Evolutionary conservation across 2,888 invertebrate species (phyloP), one percentile per base, ranked within the genome.

Genomic region (Dasypolia templi): DNA sequence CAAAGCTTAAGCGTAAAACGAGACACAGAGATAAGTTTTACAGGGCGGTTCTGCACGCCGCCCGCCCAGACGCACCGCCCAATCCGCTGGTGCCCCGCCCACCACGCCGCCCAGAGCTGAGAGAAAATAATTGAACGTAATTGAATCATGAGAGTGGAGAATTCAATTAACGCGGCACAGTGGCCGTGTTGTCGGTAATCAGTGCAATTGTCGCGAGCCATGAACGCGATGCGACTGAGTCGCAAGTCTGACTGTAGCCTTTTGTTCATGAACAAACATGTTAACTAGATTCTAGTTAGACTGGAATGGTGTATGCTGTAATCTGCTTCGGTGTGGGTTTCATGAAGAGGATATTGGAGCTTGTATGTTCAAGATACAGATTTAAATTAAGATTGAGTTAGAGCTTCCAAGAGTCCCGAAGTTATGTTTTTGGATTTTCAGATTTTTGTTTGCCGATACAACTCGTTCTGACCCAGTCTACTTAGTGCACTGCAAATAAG

Each of bases 51-150:
- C 90, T 80, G 78, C 72, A 56, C 77, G 75, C 92, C 92, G 91
- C 92, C 95, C 94, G 92, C 91, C 92, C 89, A 85, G 68, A 80
- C 91, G 81, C 82, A 84, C 94, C 94, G 95, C 95, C 95, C 93
- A 93, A 90, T 88, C 89, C 84, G 83, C 82, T 69, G 79, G 55
- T 86, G 90, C 89, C 89, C 94, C 94, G 94, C 95, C 95, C 91
- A 92, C 82, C 85, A 79, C 78, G 83, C 92, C 91, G 91, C 91
- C 92, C 92, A 91, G 81, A 86, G 81, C 86, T 63, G 72, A 78
- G 87, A 89, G 83, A 78, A 88, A 89, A 93, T 95, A 95, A 95
- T 95, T 94, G 94, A 92, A 88, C 89, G 90, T 95, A 95, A 95
- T 95, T 93, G 91, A 95, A 95, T 95, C 92, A 93, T 89, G 90